phyloP scores from a whole-genome alignment of 2,797 vertebrate genomes.

The Darevskia mixta region DNA sequence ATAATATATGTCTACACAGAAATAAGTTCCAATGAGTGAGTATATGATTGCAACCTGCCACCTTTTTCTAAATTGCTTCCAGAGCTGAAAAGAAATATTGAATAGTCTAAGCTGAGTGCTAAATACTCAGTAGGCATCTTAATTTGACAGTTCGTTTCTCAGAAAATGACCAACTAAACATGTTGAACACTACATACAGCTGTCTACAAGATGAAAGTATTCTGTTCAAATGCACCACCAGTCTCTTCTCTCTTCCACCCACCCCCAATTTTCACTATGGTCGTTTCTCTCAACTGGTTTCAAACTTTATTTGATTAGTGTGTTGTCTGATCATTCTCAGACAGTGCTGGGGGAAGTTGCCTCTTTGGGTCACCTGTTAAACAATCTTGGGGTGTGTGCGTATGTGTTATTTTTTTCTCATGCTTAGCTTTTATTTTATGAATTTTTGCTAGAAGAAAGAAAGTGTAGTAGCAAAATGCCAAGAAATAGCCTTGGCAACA shows the following conservation, averaged over 20 bases:
- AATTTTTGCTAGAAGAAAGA: conserved; percentile 55
- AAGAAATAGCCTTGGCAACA: conserved; percentile 78
- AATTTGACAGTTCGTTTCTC: conserved; percentile 49
- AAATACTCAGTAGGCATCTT: conserved; percentile 44
- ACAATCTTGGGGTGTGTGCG: neutral
- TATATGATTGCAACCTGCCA: neutral
- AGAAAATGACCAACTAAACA: neutral
- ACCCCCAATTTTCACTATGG: conserved; percentile 30
- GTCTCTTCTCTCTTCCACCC: conserved; percentile 23
- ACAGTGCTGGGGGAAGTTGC: neutral
- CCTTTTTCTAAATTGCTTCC: neutral
- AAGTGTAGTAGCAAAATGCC: conserved; percentile 80
- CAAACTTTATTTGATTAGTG: conserved; percentile 26
- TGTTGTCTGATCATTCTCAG: conserved; percentile 1
- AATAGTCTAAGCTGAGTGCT: rapidly evolving
- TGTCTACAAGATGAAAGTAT: conserved; percentile 56
- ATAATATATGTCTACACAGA: neutral
- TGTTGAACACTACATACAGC: conserved; percentile 44
- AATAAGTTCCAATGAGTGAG: neutral
- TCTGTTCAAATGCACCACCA: conserved; percentile 53
- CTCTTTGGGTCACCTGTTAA: conserved; percentile 13
- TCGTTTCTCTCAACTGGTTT: conserved; percentile 55
- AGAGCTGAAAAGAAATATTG: neutral
- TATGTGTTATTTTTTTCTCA: conserved; percentile 29
- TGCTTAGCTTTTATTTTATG: conserved; percentile 59